Conservation (phyloP, 2,888 invertebrate genomes). For the Agriopis aurantiaria region DNA sequence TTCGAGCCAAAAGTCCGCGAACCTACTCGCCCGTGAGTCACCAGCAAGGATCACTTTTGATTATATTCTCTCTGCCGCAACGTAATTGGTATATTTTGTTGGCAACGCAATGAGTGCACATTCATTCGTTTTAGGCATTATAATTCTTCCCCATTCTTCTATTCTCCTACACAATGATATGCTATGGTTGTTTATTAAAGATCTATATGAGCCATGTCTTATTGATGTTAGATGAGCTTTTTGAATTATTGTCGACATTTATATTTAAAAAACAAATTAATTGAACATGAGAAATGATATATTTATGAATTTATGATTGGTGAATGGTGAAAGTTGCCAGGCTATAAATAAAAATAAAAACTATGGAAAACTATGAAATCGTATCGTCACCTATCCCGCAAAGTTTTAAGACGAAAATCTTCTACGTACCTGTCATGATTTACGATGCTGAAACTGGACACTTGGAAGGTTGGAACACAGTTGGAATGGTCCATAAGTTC, state of each 20-base stretch:
- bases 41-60: constrained; percentile 78
- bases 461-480: too few relatives aligned
- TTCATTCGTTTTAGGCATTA: constrained; percentile 75
- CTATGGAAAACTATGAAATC: too few relatives aligned
- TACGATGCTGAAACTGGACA: too few relatives aligned
- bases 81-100: constrained; percentile 84
- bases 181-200: constrained; percentile 11
- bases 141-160: constrained; percentile 29
- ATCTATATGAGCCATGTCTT: neutral
- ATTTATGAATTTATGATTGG: too few relatives aligned
- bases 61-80: constrained; percentile 80
- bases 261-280: too few relatives aligned
- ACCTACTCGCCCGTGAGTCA: constrained; percentile 52
- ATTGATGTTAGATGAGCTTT: neutral
- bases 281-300: too few relatives aligned
- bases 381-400: too few relatives aligned
- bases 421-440: too few relatives aligned
- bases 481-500: too few relatives aligned
- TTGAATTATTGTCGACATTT: neutral
- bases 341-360: too few relatives aligned
- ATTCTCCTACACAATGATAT: constrained; percentile 25
- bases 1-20: constrained; percentile 9
- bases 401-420: too few relatives aligned
- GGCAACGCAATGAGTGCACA: constrained; percentile 77
- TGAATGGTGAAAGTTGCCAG: too few relatives aligned